Base-by-base conservation (phyloP, 2,888 invertebrate species). In the Danaus chrysippus region DNA sequence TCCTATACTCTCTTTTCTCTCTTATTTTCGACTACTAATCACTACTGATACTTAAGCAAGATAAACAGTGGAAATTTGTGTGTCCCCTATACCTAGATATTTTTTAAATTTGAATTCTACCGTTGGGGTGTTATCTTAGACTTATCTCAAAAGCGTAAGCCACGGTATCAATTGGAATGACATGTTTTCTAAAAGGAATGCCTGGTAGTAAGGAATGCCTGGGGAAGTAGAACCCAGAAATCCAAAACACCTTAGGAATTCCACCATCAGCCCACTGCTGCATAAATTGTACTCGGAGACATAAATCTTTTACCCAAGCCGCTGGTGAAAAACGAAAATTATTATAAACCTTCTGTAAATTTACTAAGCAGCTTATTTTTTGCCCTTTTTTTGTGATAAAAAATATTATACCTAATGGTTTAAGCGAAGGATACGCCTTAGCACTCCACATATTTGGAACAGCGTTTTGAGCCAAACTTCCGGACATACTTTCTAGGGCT, bases 221-320 rank as follows among this genome's bases (percentile, higher is more conserved):
- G 96, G 0, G 96, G 85, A 96, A 96, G 85, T 94, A 96, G 83
- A 96, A 96, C 0, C 96, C 96, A 0, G 96, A 95, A 69, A 96
- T 94, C 96, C 96, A 96, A 86, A 96, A 96, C 57, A 93, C 92
- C 42, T 92, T 82, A 0, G 96, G 96, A 67, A 95, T 94, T 9
- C 95, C 95, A 0, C 80, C 61, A 13, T 92, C 86, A 9, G 92
- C 92, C 96, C 96, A 96, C 46, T 86, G 81, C 55, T 84, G 83
- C 78, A 94, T 92, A 83, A 94, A 94, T 53, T 82, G 83, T 34
- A 95, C 92, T 68, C 96, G 92, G 43, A 87, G 90, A 52, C 91
- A 87, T 53, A 94, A 82, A 76, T 95, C 94, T 46, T 87, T 84
- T 10, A 94, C 93, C 94, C 94, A 94, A 0, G 94, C 92, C 56